Evolutionary conservation across 2,888 invertebrate genomes (phyloP), one percentile per base, ranked within the genome.

Genomic region (Phlogophora meticulosa): DNA sequence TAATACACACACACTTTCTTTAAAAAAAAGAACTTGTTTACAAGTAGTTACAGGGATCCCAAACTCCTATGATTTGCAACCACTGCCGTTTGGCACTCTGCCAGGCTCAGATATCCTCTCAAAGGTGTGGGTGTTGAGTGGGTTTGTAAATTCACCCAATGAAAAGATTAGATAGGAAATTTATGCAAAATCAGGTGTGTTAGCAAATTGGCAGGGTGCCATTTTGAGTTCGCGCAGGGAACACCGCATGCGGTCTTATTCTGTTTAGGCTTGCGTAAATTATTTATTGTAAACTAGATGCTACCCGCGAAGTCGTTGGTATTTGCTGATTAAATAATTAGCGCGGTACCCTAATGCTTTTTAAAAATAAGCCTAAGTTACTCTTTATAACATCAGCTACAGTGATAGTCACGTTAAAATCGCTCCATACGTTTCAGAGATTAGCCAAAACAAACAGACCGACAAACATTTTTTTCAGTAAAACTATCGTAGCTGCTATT

Each of bases 51-150:
- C 81, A 77, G 63, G 58, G 69, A 70, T 57, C 65, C 59, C 64
- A 69, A 76, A 57, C 67, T 60, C 52, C 62, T 65, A 85, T 87
- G 87, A 87, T 87, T 87, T 85, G 85, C 84, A 80, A 74, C 65
- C 70, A 53, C 51, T 68, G 76, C 68, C 51, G 48, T 43, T 81
- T 87, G 87, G 87, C 87, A 17, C 34, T 0, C 15, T 40, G 87
- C 87, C 87, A 87, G 62, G 55, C 77, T 77, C 64, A 76, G 69
- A 84, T 75, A 58, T 58, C 71, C 72, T 64, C 66, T 76, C 66
- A 55, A 77, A 78, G 81, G 75, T 74, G 72, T 72, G 48, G 72
- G 53, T 79, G 82, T 78, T 70, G 72, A 83, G 76, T 79, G 80
- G 77, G 76, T 74, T 74, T 80, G 78, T 74, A 74, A 81, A 78